These are phyloP conservation scores for Drosophila miranda DNA, from an alignment of 1,140 invertebrate species.

Conservation along the genomic window DNA sequence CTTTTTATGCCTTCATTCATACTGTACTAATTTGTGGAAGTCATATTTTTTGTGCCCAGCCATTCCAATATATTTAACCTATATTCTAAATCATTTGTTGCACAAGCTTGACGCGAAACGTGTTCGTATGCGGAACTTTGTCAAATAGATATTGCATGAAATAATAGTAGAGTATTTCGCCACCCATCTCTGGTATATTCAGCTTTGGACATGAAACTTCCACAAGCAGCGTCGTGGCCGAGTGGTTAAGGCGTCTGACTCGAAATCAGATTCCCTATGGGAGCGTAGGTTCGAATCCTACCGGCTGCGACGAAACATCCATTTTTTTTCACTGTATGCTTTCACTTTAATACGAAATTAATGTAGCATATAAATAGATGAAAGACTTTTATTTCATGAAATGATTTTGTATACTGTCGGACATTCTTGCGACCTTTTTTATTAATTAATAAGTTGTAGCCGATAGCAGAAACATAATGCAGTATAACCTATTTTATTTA, in stretches of 20 bases:
- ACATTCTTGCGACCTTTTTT: no score
- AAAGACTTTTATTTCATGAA: no score
- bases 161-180: conserved; percentile 2
- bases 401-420: no score
- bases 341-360: background rate
- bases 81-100: background rate
- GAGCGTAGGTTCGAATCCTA: conserved; percentile 94
- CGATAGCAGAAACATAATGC: no score
- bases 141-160: conserved; percentile 24
- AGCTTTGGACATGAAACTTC: conserved; percentile 27
- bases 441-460: no score
- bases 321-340: background rate
- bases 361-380: no score
- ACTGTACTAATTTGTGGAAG: no score
- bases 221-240: conserved; percentile 89
- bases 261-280: conserved; percentile 93
- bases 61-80: conserved; percentile 6
- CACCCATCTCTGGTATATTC: conserved; percentile 8
- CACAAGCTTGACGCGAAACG: background rate
- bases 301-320: conserved; percentile 85
- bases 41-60: background rate
- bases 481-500: no score
- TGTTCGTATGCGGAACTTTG: conserved; percentile 22
- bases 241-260: conserved; percentile 94
- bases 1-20: no score